phyloP scores from a whole-genome alignment of 2,888 invertebrate species.

The Leucoma salicis region DNA sequence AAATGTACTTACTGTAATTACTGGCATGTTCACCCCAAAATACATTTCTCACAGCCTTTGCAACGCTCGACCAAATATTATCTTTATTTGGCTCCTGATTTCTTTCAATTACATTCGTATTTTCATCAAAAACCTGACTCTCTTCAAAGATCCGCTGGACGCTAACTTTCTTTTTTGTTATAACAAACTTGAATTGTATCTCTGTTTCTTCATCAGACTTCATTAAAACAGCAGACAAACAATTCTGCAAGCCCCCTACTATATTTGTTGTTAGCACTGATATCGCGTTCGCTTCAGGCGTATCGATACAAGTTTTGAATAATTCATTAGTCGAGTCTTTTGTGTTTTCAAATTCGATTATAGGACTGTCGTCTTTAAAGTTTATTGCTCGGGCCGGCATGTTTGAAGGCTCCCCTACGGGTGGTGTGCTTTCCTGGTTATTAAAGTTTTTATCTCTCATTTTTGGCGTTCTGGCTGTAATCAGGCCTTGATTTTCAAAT shows the following conservation, averaged over 20 bases:
- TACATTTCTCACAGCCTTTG: conserved; percentile 69
- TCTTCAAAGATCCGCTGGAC: conserved; percentile 56
- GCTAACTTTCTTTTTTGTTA: conserved; percentile 68
- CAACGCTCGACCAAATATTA: conserved; percentile 72
- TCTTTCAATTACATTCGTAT: conserved; percentile 40
- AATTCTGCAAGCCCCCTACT: conserved; percentile 65
- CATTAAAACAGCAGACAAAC: conserved; percentile 58
- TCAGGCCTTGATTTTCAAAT: conserved; percentile 62
- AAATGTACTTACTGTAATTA: conserved; percentile 43
- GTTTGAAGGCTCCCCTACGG: conserved; percentile 54
- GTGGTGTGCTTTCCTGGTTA: conserved; percentile 58
- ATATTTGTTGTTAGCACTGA: conserved; percentile 63
- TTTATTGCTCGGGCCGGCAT: conserved; percentile 71
- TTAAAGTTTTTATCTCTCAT: conserved; percentile 42
- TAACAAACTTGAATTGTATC: conserved; percentile 74
- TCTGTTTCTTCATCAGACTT: conserved; percentile 70
- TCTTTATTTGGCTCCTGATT: conserved; percentile 54
- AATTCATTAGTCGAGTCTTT: conserved; percentile 62
- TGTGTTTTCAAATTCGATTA: conserved; percentile 50
- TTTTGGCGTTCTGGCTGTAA: conserved; percentile 58
- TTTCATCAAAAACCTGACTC: conserved; percentile 37
- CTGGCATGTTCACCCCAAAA: conserved; percentile 63
- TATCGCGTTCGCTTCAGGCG: conserved; percentile 57
- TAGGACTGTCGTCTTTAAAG: conserved; percentile 72
- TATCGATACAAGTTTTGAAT: conserved; percentile 62